A percentile compares a stretch with the other conserved stretches of the same genome.
phyloP scores from a whole-genome alignment of 2,797 vertebrate species.

The Pogoniulus pusillus region DNA sequence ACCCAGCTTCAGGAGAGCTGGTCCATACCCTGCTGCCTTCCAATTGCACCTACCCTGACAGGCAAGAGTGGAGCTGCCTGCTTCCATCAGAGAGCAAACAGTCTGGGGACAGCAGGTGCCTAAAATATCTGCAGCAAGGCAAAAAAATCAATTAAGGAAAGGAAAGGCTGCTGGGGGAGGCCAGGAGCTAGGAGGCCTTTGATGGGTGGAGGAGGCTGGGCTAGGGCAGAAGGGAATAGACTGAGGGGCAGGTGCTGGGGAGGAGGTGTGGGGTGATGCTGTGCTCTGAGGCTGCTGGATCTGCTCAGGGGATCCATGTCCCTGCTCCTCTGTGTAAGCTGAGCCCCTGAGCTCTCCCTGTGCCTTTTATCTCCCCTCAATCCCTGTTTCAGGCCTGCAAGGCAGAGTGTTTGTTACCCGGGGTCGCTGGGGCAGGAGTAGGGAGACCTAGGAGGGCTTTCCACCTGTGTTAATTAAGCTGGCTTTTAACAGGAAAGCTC shows the following conservation, averaged over 20 bases:
- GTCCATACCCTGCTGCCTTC: not conserved
- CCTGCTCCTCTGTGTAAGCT: not conserved
- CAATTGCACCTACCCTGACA: not conserved
- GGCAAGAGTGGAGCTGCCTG: not conserved
- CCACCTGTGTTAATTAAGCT: constrained; percentile 14
- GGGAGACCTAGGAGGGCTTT: not conserved
- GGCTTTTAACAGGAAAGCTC: not conserved
- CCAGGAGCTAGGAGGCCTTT: not conserved
- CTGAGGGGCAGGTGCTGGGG: accelerated
- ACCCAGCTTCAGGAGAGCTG: not conserved
- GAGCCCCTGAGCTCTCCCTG: not conserved
- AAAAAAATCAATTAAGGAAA: not conserved
- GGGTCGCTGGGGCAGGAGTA: not conserved
- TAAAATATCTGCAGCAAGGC: not conserved
- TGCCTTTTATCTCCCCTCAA: not conserved
- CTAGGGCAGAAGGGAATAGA: not conserved
- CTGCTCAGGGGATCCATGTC: not conserved
- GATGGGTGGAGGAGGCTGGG: no score
- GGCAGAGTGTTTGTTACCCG: accelerated
- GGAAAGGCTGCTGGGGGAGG: not conserved
- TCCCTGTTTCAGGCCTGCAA: not conserved
- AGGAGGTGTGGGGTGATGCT: not conserved
- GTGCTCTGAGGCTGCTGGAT: not conserved
- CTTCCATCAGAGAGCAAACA: not conserved
- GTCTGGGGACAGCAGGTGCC: not conserved